Base-by-base conservation (phyloP, 2,113 vertebrate genomes). In the Coptodon bakossiorum region DNA sequence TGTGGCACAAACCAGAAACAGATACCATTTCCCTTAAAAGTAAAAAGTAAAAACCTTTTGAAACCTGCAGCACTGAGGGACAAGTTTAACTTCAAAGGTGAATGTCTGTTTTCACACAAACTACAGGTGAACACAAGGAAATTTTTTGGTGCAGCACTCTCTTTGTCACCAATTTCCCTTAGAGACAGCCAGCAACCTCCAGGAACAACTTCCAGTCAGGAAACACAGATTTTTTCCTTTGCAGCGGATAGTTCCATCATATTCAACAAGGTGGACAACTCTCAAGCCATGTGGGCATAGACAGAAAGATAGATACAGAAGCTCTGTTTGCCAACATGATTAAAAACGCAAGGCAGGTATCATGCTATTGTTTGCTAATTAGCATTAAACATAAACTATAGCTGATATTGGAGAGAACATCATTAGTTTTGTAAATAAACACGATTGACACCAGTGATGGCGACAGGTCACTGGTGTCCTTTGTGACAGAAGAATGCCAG, bases 181-280 rank as follows among this genome's bases (percentile, higher is more conserved):
- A 71, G 66, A 24, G 36, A 43, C 63, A 43, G n/a, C n/a, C 66
- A 71, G 36, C 13, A 9, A 24, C 36, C 36, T 71, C 22, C 13
- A 73, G 66, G 66, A 73, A 73, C 36, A 38, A 40, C 63, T 68
- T 40, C 63, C 63, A 68, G 6, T 8, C 36, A 40, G 63, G 63
- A 38, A 40, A 68, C 40, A 40, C 34, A 40, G 17, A 38, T 66
- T 66, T n/a, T 38, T 66, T n/a, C 16, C 27, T 31, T 59, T 31
- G 27, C 14, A 31, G 14, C 0, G 0, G 9, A 36, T 66, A 12
- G 34, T 66, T 66, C 0, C 4, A 1, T 68, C 34, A 68, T 40
- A 38, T 40, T 13, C 19, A 68, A 22, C 11, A 68, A 40, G 36
- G 11, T 22, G 6, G 0, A 40, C 63, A 68, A 22, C 19, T 68